These are phyloP conservation scores for Diplolepis rosae DNA, from an alignment of 2,888 invertebrate genomes.

Conservation along the genomic window DNA sequence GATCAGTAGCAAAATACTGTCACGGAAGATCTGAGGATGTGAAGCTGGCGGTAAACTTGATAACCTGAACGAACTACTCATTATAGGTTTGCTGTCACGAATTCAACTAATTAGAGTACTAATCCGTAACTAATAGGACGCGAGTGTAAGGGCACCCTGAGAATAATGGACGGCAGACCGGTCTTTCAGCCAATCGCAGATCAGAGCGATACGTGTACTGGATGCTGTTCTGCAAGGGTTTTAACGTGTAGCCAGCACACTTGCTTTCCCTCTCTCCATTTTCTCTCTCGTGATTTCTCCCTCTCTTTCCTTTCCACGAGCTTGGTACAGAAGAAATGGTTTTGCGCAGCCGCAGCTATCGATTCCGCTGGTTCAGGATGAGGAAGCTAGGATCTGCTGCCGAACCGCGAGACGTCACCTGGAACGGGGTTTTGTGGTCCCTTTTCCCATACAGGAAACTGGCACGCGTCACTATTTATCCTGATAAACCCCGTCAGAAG, in stretches of 20 bases:
- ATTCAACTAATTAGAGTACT: slow-evolving; percentile 26
- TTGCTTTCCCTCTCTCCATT: slow-evolving; percentile 35
- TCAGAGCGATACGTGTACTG: slow-evolving; percentile 64
- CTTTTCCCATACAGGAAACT: neutral
- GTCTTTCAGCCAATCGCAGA: slow-evolving; percentile 58
- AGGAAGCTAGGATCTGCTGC: slow-evolving; percentile 40
- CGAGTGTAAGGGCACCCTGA: slow-evolving; percentile 18
- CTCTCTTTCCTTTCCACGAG: slow-evolving; percentile 8
- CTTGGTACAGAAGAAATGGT: slow-evolving; percentile 32
- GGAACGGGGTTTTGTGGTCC: neutral
- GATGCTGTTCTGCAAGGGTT: slow-evolving; percentile 70
- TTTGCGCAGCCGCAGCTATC: slow-evolving; percentile 71
- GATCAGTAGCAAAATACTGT: neutral
- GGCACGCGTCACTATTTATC: neutral
- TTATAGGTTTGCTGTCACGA: slow-evolving; percentile 16
- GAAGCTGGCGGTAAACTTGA: neutral
- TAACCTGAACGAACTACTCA: neutral
- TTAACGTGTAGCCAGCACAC: slow-evolving; percentile 67
- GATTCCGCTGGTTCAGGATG: slow-evolving; percentile 65
- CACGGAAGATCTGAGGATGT: neutral
- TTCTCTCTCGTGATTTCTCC: neutral
- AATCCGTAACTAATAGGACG: slow-evolving; percentile 25
- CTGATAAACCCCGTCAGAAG: neutral
- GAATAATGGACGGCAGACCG: slow-evolving; percentile 53
- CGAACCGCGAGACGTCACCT: slow-evolving; percentile 29